These are phyloP conservation scores for Corythaixoides concolor DNA, from an alignment of 2,113 vertebrate genomes.

Conservation along the genomic window DNA sequence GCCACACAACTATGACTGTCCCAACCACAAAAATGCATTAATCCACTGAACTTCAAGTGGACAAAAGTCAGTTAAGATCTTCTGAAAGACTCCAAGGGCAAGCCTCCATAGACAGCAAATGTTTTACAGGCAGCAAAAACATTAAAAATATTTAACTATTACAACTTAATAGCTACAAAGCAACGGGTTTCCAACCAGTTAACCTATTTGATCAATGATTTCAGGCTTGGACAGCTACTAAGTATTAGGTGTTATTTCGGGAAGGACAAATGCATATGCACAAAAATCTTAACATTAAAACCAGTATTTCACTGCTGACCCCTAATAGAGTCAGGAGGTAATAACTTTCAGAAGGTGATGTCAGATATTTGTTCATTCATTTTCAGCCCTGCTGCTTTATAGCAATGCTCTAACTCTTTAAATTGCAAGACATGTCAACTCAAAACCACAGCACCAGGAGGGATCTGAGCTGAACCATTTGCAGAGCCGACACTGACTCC, in stretches of 20 bases:
- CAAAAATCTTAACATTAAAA: neutral
- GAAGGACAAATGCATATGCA: neutral
- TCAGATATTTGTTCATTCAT: neutral
- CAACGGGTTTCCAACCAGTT: neutral
- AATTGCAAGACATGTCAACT: neutral
- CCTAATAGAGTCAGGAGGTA: neutral
- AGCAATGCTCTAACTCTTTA: neutral
- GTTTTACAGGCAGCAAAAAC: neutral
- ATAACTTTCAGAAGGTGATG: neutral
- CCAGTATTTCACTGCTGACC: neutral
- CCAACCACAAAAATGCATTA: slow-evolving; percentile 29
- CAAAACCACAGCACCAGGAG: accelerated
- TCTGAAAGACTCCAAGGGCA: neutral
- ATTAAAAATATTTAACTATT: neutral
- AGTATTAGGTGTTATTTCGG: neutral
- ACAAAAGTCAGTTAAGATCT: neutral
- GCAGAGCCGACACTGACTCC: neutral
- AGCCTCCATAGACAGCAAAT: neutral
- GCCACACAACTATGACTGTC: neutral
- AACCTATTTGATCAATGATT: neutral
- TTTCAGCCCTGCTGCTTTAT: neutral
- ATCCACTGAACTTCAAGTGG: neutral
- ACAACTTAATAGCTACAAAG: neutral
- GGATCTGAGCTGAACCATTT: neutral
- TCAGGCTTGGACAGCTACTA: neutral